Evolutionary conservation across 2,797 vertebrate genomes (phyloP).

Genomic region (Melanotaenia nigrans): DNA sequence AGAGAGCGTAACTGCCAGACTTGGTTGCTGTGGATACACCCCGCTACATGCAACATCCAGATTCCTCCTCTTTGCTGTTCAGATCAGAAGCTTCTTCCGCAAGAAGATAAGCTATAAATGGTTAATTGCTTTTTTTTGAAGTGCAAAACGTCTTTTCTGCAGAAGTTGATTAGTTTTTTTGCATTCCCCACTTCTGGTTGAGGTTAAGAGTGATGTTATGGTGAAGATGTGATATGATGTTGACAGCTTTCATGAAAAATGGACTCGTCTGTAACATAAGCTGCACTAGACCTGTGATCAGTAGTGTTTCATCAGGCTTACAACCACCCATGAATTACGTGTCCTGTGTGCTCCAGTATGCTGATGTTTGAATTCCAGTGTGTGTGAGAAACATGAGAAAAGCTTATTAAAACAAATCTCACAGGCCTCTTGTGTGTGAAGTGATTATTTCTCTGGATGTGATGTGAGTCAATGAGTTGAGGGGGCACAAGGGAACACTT

Average conservation of each 20-base stretch:
- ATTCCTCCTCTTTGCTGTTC: constrained; percentile 33
- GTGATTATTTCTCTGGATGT: constrained; percentile 64
- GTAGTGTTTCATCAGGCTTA: constrained; percentile 23
- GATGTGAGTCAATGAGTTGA: constrained; percentile 56
- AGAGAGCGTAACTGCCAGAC: constrained; percentile 48
- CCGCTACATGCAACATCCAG: constrained; percentile 30
- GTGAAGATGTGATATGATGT: constrained; percentile 37
- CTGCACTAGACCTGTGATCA: constrained; percentile 36
- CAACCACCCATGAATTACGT: constrained; percentile 13
- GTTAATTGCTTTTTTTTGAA: constrained; percentile 49
- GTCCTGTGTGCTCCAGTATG: constrained; percentile 5
- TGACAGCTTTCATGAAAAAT: constrained; percentile 38
- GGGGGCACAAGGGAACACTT: constrained; percentile 36
- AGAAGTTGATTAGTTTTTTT: constrained; percentile 39
- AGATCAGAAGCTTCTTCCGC: constrained; percentile 51
- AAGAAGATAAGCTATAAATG: constrained; percentile 46
- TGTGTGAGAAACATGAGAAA: constrained; percentile 53
- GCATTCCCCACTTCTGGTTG: constrained; percentile 11
- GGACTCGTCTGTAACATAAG: background rate
- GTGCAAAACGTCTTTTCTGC: constrained; percentile 21
- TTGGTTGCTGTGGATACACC: constrained; percentile 62
- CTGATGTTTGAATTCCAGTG: constrained; percentile 31
- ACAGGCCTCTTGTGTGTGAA: constrained; percentile 57
- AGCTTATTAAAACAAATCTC: constrained; percentile 73
- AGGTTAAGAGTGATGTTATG: constrained; percentile 15